phyloP scores from a whole-genome alignment of 2,113 vertebrate genomes.

The Dascyllus trimaculatus region DNA sequence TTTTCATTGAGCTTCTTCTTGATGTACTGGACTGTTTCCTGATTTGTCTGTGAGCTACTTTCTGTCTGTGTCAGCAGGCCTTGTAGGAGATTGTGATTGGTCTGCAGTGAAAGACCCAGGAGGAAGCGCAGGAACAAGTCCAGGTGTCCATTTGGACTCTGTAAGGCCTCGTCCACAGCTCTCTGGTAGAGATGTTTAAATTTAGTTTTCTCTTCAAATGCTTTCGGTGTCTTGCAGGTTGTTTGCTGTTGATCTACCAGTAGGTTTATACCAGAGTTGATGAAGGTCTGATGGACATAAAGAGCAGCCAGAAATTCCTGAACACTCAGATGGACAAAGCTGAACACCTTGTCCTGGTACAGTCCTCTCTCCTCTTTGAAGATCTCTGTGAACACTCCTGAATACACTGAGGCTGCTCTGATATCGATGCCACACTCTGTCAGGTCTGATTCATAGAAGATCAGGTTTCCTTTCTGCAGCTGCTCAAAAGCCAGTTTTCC shows the following conservation, averaged over 20 bases:
- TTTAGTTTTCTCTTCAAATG: background rate
- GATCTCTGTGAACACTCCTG: slow-evolving; percentile 49
- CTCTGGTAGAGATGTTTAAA: background rate
- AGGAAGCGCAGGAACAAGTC: slow-evolving; percentile 53
- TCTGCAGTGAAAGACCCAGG: slow-evolving; percentile 39
- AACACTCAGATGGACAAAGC: slow-evolving; percentile 60
- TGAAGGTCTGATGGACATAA: slow-evolving; percentile 54
- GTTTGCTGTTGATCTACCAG: background rate
- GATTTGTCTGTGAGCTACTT: background rate
- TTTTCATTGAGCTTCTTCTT: slow-evolving; percentile 18
- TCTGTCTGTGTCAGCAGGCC: background rate
- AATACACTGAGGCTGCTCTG: slow-evolving; percentile 32
- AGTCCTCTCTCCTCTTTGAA: slow-evolving; percentile 36
- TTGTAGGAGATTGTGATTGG: slow-evolving; percentile 20
- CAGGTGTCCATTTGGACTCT: slow-evolving; percentile 46
- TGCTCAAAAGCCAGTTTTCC: slow-evolving; percentile 45
- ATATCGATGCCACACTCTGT: slow-evolving; percentile 33
- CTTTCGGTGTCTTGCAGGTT: background rate
- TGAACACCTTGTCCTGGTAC: slow-evolving; percentile 43
- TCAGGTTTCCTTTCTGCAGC: slow-evolving; percentile 52
- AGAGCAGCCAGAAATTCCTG: slow-evolving; percentile 69
- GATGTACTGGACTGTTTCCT: slow-evolving; percentile 12
- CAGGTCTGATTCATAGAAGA: slow-evolving; percentile 41
- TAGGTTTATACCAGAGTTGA: slow-evolving; percentile 37
- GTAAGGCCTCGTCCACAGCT: slow-evolving; percentile 37